These are phyloP conservation scores for Eugnorisma glareosa DNA, from an alignment of 2,888 invertebrate species.

Conservation along the genomic window DNA sequence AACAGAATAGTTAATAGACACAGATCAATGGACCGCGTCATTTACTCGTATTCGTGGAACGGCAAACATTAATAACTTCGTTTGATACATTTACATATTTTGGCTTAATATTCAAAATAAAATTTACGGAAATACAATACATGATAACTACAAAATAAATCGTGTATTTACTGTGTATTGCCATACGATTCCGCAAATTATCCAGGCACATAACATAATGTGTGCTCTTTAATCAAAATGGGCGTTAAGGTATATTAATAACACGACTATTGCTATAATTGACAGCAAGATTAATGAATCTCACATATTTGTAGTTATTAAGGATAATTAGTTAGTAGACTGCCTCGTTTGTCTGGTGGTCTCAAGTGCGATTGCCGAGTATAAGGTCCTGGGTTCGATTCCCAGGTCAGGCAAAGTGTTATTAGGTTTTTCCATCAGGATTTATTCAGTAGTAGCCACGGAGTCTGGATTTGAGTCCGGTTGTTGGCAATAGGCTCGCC, in stretches of 20 bases:
- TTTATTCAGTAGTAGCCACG: too few species aligned
- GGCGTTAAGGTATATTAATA: not conserved
- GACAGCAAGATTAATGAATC: constrained; percentile 13
- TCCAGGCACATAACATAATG: not conserved
- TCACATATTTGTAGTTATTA: not conserved
- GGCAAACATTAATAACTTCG: constrained; percentile 10
- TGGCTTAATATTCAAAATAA: not conserved
- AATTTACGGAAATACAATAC: not conserved
- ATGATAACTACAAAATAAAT: not conserved
- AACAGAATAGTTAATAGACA: constrained; percentile 3
- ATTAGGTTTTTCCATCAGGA: too few species aligned
- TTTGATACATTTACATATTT: not conserved
- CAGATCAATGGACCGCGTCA: not conserved
- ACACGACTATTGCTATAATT: constrained; percentile 1
- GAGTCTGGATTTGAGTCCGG: too few species aligned
- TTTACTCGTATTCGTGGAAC: not conserved
- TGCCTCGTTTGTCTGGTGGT: too few species aligned
- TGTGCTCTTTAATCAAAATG: constrained; percentile 10
- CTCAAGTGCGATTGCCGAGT: too few species aligned
- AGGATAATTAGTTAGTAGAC: too few species aligned
- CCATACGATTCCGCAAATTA: not conserved
- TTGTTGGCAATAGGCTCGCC: too few species aligned
- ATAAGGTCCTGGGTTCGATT: too few species aligned
- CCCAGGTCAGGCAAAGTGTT: too few species aligned
- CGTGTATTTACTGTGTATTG: not conserved